Evolutionary conservation across 2,888 invertebrate genomes (phyloP), one percentile per base, ranked within the genome.

Genomic region (Habrosyne pyritoides): DNA sequence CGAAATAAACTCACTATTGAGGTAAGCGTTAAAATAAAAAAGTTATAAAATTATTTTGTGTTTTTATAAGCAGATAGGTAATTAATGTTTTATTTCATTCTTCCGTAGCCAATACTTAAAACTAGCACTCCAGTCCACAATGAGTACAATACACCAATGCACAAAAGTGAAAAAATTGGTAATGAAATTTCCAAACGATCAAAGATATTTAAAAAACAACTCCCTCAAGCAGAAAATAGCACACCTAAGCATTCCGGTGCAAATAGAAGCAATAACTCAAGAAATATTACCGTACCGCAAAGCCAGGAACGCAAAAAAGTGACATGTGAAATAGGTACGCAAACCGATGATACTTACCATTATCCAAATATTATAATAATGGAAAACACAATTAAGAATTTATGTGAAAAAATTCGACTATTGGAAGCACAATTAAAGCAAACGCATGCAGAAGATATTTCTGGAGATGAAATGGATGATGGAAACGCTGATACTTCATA

Each of bases 271-370:
- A 21, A n/a, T 47, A 18, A 3, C 22, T 7, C n/a, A 33, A n/a
- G n/a, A n/a, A 33, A 22, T 22, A n/a, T 6, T 12, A 12, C 18
- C 10, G 30, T 18, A 14, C n/a, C 12, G 2, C n/a, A 42, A 8
- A 42, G 2, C 18, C 42, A 42, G n/a, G 42, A 42, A 42, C 6
- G 42, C 2, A 42, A 42, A 18, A 42, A 42, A 18, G 18, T 18
- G 6, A 66, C 63, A 14, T 61, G 69, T 30, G 75, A 79, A 53
- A 63, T 67, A 10, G 73, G 65, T 46, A 80, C 76, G 5, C 81
- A 81, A 66, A 81, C 80, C 0, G 75, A 78, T 52, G 67, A 72
- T 18, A 59, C 63, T 54, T 72, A 67, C 52, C 63, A 71, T 12
- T 58, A 69, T 36, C 69, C 74, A 1, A 67, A 70, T 53, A 70